Conservation (phyloP, 2,113 vertebrate species). For the Oxyura jamaicensis region DNA sequence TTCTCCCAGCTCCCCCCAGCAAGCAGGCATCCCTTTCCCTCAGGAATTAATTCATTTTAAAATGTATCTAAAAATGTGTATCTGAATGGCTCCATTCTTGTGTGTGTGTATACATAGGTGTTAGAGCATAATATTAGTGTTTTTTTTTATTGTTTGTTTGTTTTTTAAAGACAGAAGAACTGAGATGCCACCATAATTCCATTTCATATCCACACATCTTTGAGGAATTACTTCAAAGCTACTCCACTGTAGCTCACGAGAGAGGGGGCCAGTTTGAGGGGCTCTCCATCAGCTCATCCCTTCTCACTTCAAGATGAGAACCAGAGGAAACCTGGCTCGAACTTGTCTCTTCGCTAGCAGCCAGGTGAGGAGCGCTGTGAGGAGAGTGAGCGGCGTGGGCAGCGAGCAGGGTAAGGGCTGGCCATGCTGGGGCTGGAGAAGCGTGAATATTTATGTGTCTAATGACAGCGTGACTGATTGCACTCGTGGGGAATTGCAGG, state of each 20-base stretch:
- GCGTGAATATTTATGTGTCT: not conserved
- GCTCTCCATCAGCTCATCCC: not conserved
- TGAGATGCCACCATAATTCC: not conserved
- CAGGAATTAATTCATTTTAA: too few species aligned
- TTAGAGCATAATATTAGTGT: not conserved
- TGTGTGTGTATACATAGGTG: accelerated
- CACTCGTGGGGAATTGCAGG: not conserved
- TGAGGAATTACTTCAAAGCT: not conserved
- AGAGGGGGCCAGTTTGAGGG: not conserved
- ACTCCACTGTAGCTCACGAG: not conserved
- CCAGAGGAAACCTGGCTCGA: not conserved
- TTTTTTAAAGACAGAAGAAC: not conserved
- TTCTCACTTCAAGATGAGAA: not conserved
- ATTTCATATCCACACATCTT: not conserved
- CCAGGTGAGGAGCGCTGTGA: accelerated
- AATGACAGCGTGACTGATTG: not conserved
- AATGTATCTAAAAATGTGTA: not conserved
- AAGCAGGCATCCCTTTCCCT: not conserved
- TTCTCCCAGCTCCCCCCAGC: not conserved
- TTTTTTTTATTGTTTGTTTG: too few species aligned
- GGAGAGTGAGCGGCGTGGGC: not conserved
- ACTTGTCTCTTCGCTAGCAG: not conserved
- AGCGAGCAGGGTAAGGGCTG: not conserved
- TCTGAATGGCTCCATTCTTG: not conserved
- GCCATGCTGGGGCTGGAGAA: not conserved